Evolutionary conservation across 2,888 invertebrate species (phyloP), one percentile per base, ranked within the genome.

Genomic region (Aromia moschata): DNA sequence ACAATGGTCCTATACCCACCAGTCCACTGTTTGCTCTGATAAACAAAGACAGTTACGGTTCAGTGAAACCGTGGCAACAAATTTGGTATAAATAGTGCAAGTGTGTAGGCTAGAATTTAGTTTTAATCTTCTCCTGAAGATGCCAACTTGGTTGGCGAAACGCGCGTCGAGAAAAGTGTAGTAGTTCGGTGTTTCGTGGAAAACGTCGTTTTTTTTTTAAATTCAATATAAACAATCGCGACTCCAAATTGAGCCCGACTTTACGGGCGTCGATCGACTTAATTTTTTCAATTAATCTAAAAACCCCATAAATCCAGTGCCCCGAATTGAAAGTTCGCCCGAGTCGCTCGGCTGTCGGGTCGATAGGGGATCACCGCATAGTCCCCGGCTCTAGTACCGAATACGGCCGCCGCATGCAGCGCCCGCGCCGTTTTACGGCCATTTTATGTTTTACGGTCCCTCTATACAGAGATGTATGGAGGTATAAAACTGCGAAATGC

Each of bases 371-470:
- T 64, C 58, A 58, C 58, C 54, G 51, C 20, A 41, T 37, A 46
- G 2, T 41, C 16, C 41, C 31, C 12, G 10, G 52, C 10, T 25
- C 14, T 40, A 41, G 52, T 37, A 31, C 10, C n/a, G 65, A 69
- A 71, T 69, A 60, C 67, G 57, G 52, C 65, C 62, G 52, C 65
- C 62, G 58, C 58, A 49, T 45, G 61, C 54, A 59, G 67, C 63
- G 62, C 61, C 66, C 62, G 62, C 43, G 58, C 55, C 61, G 60
- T 73, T 78, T 78, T 76, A 77, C 72, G 69, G 73, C 75, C 70
- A 74, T 75, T 77, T 77, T 77, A 76, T 74, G 71, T 74, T 78
- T 77, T 78, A 78, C 70, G 74, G 70, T 73, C 71, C n/a, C 71
- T 68, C 70, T 72, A 69, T 71, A 73, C 70, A 70, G 72, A 73